Conservation (phyloP, 2,888 invertebrate species). For the Torymus texanus region DNA sequence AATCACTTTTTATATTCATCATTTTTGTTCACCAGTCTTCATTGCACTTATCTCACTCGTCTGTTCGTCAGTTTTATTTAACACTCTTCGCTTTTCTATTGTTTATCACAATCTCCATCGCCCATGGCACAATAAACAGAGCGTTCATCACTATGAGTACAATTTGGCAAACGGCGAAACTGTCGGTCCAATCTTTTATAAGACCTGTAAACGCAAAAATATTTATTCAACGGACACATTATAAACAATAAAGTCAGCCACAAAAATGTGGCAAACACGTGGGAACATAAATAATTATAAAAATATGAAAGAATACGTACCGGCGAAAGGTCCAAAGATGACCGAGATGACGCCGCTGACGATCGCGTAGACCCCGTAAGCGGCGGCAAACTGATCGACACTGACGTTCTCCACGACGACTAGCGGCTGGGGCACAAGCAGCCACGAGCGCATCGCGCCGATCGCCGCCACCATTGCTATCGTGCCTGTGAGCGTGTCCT, state of each 20-base stretch:
- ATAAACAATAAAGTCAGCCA: background rate
- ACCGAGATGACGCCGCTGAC: slow-evolving; percentile 83
- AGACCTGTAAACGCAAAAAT: slow-evolving; percentile 74
- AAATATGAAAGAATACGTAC: slow-evolving; percentile 72
- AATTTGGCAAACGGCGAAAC: slow-evolving; percentile 82
- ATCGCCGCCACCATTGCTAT: slow-evolving; percentile 79
- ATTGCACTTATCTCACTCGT: slow-evolving; percentile 18
- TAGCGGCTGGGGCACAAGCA: slow-evolving; percentile 83
- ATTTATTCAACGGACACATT: background rate
- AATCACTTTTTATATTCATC: slow-evolving; percentile 30
- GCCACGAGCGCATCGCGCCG: slow-evolving; percentile 83
- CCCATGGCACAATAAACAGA: slow-evolving; percentile 83
- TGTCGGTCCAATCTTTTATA: slow-evolving; percentile 80
- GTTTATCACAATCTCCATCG: slow-evolving; percentile 75
- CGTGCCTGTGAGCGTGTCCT: slow-evolving; percentile 78
- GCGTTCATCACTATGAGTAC: slow-evolving; percentile 81
- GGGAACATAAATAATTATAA: slow-evolving; percentile 10
- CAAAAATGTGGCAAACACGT: background rate
- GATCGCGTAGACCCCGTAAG: slow-evolving; percentile 84
- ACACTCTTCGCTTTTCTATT: slow-evolving; percentile 41
- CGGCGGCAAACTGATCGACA: slow-evolving; percentile 83
- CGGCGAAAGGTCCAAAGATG: slow-evolving; percentile 82
- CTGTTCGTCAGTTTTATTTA: slow-evolving; percentile 2
- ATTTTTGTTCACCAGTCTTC: slow-evolving; percentile 23
- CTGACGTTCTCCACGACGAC: slow-evolving; percentile 83